Evolutionary conservation across 2,888 invertebrate genomes (phyloP), one percentile per base, ranked within the genome.

Genomic region (Dastarcus helophoroides): DNA sequence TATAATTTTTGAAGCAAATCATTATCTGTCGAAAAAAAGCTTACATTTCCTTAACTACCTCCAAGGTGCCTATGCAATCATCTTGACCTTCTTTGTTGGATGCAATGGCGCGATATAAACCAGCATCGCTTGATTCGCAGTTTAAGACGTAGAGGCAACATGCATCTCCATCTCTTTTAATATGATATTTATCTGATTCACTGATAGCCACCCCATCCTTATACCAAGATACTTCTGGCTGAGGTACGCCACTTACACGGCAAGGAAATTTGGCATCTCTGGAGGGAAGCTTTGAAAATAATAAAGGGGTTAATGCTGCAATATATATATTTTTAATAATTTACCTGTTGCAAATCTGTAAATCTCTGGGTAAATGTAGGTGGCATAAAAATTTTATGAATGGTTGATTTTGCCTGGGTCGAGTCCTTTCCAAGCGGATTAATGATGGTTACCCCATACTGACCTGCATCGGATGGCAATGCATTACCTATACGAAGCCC

Each of bases 221-320:
- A 62, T 75, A 83, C 94, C 94, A 95, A 1, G 73, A 65, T 11
- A 94, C 70, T 6, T 86, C 84, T 0, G 94, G 93, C 24, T 72
- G 67, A 0, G 90, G 90, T 3, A 86, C 71, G 5, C 89, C 89
- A 29, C 69, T 72, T 0, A 89, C 76, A 2, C 83, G 75, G 1
- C 82, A 86, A 0, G 79, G 73, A 60, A 90, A 82, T 50, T 86
- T 88, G 2, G 80, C 84, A 58, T 86, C 85, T 52, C 76, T 73
- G 16, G 73, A 75, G 9, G 81, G 79, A 9, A 83, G 59, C n/a
- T n/a, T n/a, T n/a, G n/a, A n/a, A n/a, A n/a, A n/a, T n/a, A n/a
- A n/a, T n/a, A n/a, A n/a, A n/a, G n/a, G n/a, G n/a, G n/a, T n/a
- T n/a, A n/a, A n/a, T n/a, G n/a, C n/a, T n/a, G n/a, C n/a, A n/a